Conservation (phyloP, 2,888 invertebrate genomes). For the Andrena hattorfiana region DNA sequence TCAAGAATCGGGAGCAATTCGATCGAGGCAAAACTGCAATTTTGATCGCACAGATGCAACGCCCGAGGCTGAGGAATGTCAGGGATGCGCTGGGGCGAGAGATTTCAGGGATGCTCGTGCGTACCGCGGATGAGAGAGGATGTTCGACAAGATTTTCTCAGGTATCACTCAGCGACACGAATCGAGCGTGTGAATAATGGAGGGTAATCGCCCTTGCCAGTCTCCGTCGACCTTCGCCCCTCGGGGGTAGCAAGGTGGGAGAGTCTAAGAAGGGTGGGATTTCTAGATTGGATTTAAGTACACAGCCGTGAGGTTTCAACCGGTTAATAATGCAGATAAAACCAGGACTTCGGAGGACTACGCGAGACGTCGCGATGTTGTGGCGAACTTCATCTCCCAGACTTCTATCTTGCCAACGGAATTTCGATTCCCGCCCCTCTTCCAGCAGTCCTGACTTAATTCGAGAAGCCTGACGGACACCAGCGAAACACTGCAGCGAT, state of each 20-base stretch:
- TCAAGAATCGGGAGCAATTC: neutral
- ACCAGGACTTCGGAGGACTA: conserved; percentile 69
- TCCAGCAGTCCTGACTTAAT: conserved; percentile 6
- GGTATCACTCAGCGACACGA: conserved; percentile 78
- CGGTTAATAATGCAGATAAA: conserved; percentile 81
- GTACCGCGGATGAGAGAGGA: conserved; percentile 50
- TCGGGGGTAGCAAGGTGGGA: conserved; percentile 63
- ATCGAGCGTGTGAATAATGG: conserved; percentile 82
- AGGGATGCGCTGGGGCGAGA: neutral
- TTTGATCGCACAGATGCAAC: no score
- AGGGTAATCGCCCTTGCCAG: conserved; percentile 81
- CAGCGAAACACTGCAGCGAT: conserved; percentile 32
- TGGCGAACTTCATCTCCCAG: conserved; percentile 54
- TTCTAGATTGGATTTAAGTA: conserved; percentile 82
- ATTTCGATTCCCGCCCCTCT: neutral
- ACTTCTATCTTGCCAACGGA: conserved; percentile 50
- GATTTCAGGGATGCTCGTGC: conserved; percentile 13
- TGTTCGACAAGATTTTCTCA: conserved; percentile 72
- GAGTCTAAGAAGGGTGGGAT: conserved; percentile 75
- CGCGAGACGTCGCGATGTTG: conserved; percentile 63
- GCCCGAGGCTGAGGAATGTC: neutral
- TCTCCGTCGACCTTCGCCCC: conserved; percentile 75
- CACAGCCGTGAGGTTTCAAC: conserved; percentile 81
- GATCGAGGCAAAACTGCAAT: neutral
- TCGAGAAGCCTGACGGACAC: conserved; percentile 39